Evolutionary conservation across 2,888 invertebrate genomes (phyloP).

Genomic region (Harpalus rufipes): DNA sequence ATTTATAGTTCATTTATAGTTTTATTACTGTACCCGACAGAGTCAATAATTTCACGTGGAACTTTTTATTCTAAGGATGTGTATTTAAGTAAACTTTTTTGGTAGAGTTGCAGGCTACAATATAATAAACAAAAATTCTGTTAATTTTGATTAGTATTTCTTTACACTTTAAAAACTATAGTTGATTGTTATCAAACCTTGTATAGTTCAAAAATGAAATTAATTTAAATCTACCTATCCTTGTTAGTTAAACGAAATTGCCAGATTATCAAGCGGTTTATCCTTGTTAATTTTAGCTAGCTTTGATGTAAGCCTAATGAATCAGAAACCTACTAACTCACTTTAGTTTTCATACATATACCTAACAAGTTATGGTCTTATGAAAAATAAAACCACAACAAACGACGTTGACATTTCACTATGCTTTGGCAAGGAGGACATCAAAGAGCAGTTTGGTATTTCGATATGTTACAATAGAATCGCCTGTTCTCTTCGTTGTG

Average conservation of each 20-base stretch:
- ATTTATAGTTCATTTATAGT: too few relatives aligned
- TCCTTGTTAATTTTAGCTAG: background rate
- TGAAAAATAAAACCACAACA: constrained; percentile 40
- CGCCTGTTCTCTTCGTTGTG: background rate
- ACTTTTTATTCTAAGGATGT: too few relatives aligned
- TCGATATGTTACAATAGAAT: constrained; percentile 16
- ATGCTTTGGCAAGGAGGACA: background rate
- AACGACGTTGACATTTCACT: constrained; percentile 38
- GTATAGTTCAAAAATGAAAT: too few relatives aligned
- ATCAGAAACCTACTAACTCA: background rate
- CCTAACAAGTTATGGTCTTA: constrained; percentile 25
- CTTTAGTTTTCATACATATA: constrained; percentile 37
- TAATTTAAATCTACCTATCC: background rate
- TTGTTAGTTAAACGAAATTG: background rate
- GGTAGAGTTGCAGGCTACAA: too few relatives aligned
- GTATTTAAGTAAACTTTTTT: too few relatives aligned
- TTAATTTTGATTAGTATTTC: too few relatives aligned
- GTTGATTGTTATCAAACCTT: too few relatives aligned
- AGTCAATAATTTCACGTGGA: too few relatives aligned
- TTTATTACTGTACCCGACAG: too few relatives aligned
- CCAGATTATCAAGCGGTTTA: background rate
- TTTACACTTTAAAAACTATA: too few relatives aligned
- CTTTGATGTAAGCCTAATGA: constrained; percentile 16
- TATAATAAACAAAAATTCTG: too few relatives aligned
- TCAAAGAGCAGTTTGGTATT: constrained; percentile 35